Evolutionary conservation across 2,113 vertebrate genomes (phyloP).

Genomic region (Chloropsis hardwickii): DNA sequence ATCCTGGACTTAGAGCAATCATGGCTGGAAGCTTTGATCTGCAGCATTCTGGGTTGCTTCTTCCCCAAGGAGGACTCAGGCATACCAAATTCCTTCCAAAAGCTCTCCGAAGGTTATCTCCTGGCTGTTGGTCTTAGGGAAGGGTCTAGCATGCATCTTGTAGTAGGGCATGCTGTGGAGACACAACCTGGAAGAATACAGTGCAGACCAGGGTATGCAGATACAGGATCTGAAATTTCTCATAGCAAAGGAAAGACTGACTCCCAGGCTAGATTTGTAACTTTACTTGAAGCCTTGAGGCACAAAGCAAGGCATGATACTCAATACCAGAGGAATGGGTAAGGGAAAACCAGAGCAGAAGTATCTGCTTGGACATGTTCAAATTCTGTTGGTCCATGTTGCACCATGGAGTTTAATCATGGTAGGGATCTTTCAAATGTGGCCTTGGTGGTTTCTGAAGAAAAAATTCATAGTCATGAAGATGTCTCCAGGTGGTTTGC

Average conservation of each 20-base stretch:
- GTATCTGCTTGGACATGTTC: not conserved
- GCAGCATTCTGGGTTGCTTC: not conserved
- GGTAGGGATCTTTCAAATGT: not conserved
- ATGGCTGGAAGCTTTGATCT: not conserved
- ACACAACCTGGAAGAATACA: too few relatives aligned
- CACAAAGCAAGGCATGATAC: not conserved
- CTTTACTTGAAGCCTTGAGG: not conserved
- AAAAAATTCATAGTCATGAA: not conserved
- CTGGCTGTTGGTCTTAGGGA: not conserved
- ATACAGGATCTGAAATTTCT: not conserved
- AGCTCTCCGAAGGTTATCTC: not conserved
- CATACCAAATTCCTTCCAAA: not conserved
- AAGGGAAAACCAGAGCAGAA: not conserved
- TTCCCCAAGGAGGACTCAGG: not conserved
- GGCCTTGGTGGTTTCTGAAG: not conserved
- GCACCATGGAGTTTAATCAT: not conserved
- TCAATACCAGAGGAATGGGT: not conserved
- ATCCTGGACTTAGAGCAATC: not conserved
- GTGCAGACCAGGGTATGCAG: too few relatives aligned
- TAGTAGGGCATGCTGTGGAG: not conserved
- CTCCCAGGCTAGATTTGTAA: not conserved
- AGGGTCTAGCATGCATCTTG: not conserved
- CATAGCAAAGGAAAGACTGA: not conserved
- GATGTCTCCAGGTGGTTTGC: not conserved
- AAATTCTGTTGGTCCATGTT: not conserved